phyloP scores from a whole-genome alignment of 1,140 invertebrate genomes.

The Brachionus koreanus region DNA sequence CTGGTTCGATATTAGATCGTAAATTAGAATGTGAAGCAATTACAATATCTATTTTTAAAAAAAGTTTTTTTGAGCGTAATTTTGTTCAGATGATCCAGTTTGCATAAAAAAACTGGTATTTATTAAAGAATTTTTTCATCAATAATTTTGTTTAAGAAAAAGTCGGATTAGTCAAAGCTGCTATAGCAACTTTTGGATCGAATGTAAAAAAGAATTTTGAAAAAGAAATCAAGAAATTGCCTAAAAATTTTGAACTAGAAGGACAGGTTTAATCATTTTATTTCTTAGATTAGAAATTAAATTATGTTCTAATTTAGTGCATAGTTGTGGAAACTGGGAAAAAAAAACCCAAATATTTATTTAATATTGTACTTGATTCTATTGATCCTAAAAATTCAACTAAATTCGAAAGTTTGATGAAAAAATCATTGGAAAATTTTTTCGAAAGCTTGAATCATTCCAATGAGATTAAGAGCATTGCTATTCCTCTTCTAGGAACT shows the following conservation, averaged over 20 bases:
- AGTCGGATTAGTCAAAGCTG: neutral
- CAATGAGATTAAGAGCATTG: neutral
- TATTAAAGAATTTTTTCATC: neutral
- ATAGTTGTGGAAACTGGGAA: neutral
- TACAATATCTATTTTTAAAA: neutral
- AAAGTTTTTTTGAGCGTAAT: neutral
- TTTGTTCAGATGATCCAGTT: neutral
- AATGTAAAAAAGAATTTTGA: neutral
- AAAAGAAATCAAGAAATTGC: neutral
- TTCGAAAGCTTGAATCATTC: neutral
- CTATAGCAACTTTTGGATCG: neutral
- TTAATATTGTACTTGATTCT: neutral
- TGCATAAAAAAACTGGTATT: neutral
- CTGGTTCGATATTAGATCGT: neutral
- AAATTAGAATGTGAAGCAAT: neutral
- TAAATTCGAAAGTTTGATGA: neutral
- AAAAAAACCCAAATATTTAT: neutral
- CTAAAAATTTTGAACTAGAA: neutral
- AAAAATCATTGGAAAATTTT: neutral
- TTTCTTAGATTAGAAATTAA: neutral
- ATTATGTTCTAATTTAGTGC: neutral
- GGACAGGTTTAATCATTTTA: neutral
- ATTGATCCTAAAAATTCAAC: neutral
- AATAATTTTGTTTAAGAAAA: neutral
- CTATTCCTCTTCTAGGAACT: neutral